Conservation (phyloP, 1,140 invertebrate genomes). For the Leptinotarsa defecta region DNA sequence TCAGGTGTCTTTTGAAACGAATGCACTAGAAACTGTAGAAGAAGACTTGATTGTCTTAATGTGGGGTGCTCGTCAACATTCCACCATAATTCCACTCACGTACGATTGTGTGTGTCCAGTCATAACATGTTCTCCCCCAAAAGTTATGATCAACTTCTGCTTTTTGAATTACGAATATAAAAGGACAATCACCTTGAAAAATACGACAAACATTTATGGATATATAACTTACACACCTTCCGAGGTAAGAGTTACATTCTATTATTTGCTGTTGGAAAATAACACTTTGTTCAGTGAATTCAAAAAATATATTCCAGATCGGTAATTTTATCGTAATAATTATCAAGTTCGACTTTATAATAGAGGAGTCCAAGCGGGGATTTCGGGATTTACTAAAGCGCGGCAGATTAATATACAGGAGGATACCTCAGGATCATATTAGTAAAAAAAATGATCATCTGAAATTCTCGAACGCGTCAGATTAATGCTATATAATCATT, state of each 20-base stretch:
- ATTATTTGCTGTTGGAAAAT: background rate
- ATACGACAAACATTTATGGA: slow-evolving; percentile 37
- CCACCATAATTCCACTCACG: slow-evolving; percentile 24
- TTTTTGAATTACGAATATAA: slow-evolving; percentile 41
- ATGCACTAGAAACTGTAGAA: background rate
- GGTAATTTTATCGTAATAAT: background rate
- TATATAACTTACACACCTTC: slow-evolving; percentile 34
- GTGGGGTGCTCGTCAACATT: slow-evolving; percentile 37
- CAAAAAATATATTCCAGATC: background rate
- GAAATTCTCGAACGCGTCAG: too few species aligned
- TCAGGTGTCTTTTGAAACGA: background rate
- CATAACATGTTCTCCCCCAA: slow-evolving; percentile 27
- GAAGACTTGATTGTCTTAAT: slow-evolving; percentile 26
- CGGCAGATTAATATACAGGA: too few species aligned
- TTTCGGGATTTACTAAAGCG: too few species aligned
- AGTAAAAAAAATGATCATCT: too few species aligned
- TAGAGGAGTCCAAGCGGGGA: too few species aligned
- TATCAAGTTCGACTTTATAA: too few species aligned
- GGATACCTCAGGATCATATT: too few species aligned
- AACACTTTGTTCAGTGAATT: background rate
- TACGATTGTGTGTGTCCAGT: slow-evolving; percentile 34
- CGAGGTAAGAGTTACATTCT: slow-evolving; percentile 11
- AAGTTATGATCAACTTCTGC: slow-evolving; percentile 38
- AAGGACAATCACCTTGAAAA: slow-evolving; percentile 35
- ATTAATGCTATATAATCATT: too few species aligned